Base-by-base conservation (phyloP, 37 sponge, comb jelly and placozoan genomes). In the Spongia lamella region DNA sequence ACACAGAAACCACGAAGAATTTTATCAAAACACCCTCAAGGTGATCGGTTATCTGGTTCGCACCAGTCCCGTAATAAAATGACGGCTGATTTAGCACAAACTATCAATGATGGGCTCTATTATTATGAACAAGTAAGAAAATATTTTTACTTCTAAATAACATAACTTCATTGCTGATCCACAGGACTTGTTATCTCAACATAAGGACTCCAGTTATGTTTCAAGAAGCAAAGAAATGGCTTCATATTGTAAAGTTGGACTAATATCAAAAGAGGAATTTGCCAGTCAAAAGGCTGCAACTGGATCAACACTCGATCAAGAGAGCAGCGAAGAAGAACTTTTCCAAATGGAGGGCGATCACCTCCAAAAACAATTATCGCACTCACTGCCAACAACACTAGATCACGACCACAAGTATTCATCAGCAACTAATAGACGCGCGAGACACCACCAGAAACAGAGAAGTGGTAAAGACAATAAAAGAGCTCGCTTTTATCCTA, bases 51-150 rank as follows among this genome's bases (percentile, higher is more conserved):
- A 3, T 43, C 47, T 43, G 83, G 82, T 2, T 81, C 53, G 32
- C 67, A 62, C 64, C 65, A 33, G 1, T 38, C 79, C 22, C 68
- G 88, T 1, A 38, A 73, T 33, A 89, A 93, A 32, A 53, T 96
- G 69, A 86, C 91, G 0, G 34, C 73, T 22, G 88, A 96, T 3
- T 66, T 90, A 3, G 93, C 94, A 27, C 76, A 95, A 37, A 72
- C 93, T 61, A 98, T 98, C 60, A 95, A 94, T 57, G 96, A 95
- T 66, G 99, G 99, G 1, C 64, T 98, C 40, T 98, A 83, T 64
- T 87, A 81, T 37, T 98, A 93, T 55, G 99, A 98, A 47, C 83
- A 85, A 77, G 89, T 84, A 14, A 34, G 31, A 17, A 43, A n/a
- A n/a, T n/a, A n/a, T n/a, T 31, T 38, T 36, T 21, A n/a, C 1